Base-by-base conservation (phyloP, 2,888 invertebrate species). In the Drosophila recens region DNA sequence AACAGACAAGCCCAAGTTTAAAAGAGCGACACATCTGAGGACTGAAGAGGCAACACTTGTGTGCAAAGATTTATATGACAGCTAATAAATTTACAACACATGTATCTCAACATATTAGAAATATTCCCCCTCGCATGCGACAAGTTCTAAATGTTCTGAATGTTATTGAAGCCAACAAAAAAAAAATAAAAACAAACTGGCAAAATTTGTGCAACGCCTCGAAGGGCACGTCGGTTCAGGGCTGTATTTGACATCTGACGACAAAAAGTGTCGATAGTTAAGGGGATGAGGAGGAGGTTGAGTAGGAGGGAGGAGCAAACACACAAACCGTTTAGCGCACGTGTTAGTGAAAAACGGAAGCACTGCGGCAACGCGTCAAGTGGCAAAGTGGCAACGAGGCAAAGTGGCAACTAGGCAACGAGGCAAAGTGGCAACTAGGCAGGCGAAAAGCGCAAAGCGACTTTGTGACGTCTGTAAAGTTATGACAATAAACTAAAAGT, bases 51-150 rank as follows among this genome's bases (percentile, higher is more conserved):
- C 23, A 58, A 61, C 71, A 38, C n/a, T 46, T 46, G 71, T 64
- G 87, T 72, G 89, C 72, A 83, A 91, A 91, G 90, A 91, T 91
- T 91, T 91, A 91, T 91, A 91, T 91, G 91, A 91, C 91, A 91
- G 91, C 91, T 90, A 90, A 91, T 91, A 91, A 91, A 91, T 91
- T 90, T 90, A 79, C 79, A 81, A 84, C 85, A 90, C 80, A 82
- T 84, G 84, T 86, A 87, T 71, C 85, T 81, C 79, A 80, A 82
- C 76, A 82, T 86, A 83, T 85, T 83, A 82, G 83, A 74, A 81
- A 84, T 80, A 79, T 79, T 83, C 66, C 49, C 62, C 64, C 27
- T 52, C 86, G 76, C 80, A 79, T 80, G 73, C 76, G 51, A 23
- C 49, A 63, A 72, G n/a, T 36, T 51, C 13, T 49, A 79, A 81